Conservation (phyloP, 1,140 invertebrate species). For the Drosophila setifemur region DNA sequence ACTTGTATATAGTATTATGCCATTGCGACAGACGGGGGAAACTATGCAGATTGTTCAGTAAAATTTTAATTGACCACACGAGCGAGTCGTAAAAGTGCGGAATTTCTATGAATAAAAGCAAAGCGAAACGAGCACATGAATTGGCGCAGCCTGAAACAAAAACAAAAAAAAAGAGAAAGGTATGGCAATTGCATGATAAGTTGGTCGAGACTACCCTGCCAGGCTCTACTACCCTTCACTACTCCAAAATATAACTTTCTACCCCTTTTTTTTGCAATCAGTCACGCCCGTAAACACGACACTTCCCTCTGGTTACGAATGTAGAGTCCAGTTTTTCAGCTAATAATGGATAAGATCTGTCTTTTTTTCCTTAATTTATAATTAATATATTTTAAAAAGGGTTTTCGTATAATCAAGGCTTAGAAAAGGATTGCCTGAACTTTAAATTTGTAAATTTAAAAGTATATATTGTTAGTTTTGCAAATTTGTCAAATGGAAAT, state of each 20-base stretch:
- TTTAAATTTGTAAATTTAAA: too few relatives aligned
- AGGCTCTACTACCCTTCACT: too few relatives aligned
- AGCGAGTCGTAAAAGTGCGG: slow-evolving; percentile 68
- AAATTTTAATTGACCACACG: slow-evolving; percentile 72
- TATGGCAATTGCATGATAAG: slow-evolving; percentile 64
- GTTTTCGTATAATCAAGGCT: too few relatives aligned
- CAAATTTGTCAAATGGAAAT: too few relatives aligned
- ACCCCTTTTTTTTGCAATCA: neutral
- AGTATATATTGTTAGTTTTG: too few relatives aligned
- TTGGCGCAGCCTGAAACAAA: slow-evolving; percentile 28
- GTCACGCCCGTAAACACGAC: slow-evolving; percentile 11
- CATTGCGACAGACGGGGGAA: neutral
- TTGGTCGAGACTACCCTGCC: neutral
- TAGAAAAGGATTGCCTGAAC: too few relatives aligned
- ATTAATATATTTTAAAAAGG: too few relatives aligned
- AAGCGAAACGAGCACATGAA: slow-evolving; percentile 12
- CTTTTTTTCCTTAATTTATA: too few relatives aligned
- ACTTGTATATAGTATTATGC: neutral
- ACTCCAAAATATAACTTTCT: neutral
- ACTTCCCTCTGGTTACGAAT: slow-evolving; percentile 1
- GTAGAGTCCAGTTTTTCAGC: too few relatives aligned
- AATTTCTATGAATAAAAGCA: slow-evolving; percentile 59
- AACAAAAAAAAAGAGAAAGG: slow-evolving; percentile 36
- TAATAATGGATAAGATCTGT: too few relatives aligned
- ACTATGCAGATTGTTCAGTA: slow-evolving; percentile 50